Base-by-base conservation (phyloP, 1,140 invertebrate genomes). In the Brachionus angularis region DNA sequence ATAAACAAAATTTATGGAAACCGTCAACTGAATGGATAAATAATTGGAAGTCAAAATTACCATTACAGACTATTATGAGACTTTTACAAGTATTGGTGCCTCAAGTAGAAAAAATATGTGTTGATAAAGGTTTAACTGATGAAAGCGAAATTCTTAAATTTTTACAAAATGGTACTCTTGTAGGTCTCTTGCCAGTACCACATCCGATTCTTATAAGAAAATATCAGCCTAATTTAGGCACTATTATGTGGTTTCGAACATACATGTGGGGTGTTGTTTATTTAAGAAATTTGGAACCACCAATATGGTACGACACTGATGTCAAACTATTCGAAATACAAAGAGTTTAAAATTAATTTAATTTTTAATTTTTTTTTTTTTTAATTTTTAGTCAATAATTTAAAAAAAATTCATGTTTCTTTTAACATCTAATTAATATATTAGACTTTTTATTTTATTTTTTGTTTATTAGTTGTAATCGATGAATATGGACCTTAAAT, bases 211-310 rank as follows among this genome's bases (percentile, higher is more conserved):
- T 98, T 46, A 98, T 99, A 74, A 85, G 96, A 73, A 96, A 97
- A 83, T 99, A 98, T 84, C 95, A 98, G 83, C 92, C 95, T 12
- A 99, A 99, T 82, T 87, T 88, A 49, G 95, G 93, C 34, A 99
- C 96, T 1, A 95, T 94, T 10, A 91, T 94, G 76, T 99, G 96
- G 96, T 98, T 99, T 83, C 84, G 94, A 58, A 98, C 94, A 1
- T 98, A 98, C 78, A 93, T 98, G 88, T 99, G 95, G 94, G 96
- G 95, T 36, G 91, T 98, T 23, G 96, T 99, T 74, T 99, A 98
- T 83, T 85, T 98, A 70, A 92, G 93, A 76, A 98, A 98, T 83
- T 89, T 95, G 47, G 94, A 98, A 80, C 96, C 96, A 21, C 94
- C 96, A 0, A 93, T 99, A 76, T 99, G 96, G 96, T 98, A 96